Evolutionary conservation across 2,113 vertebrate genomes (phyloP).

Genomic region (Xerus inauris): DNA sequence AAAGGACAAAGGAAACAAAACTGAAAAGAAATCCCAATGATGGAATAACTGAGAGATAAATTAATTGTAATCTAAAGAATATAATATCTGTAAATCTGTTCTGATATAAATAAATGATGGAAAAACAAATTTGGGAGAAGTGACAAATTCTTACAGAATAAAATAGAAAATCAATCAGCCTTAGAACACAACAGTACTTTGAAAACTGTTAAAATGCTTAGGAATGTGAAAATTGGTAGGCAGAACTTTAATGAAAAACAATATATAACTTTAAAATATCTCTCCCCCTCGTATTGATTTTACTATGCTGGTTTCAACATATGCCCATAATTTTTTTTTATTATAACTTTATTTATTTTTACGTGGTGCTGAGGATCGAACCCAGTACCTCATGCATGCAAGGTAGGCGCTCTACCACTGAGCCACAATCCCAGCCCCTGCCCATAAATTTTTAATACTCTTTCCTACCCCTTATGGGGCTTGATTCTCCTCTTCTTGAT

Average conservation of each 20-base stretch:
- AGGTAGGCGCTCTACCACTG: too few relatives aligned
- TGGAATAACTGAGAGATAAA: background rate
- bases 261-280: background rate
- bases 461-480: background rate
- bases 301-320: background rate
- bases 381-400: too few relatives aligned
- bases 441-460: background rate
- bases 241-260: background rate
- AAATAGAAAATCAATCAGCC: background rate
- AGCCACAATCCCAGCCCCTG: too few relatives aligned
- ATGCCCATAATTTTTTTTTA: background rate
- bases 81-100: background rate
- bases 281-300: background rate
- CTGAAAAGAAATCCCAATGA: background rate
- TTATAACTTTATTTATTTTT: too few relatives aligned
- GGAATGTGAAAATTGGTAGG: background rate
- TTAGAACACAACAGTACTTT: background rate
- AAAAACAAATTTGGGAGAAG: background rate
- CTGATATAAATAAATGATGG: background rate
- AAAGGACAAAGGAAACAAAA: background rate
- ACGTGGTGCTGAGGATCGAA: too few relatives aligned
- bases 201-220: background rate
- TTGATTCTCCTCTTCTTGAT: background rate
- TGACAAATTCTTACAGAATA: background rate
- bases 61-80: background rate